Evolutionary conservation across 2,797 vertebrate genomes (phyloP).

Genomic region (Sylvilagus floridanus): DNA sequence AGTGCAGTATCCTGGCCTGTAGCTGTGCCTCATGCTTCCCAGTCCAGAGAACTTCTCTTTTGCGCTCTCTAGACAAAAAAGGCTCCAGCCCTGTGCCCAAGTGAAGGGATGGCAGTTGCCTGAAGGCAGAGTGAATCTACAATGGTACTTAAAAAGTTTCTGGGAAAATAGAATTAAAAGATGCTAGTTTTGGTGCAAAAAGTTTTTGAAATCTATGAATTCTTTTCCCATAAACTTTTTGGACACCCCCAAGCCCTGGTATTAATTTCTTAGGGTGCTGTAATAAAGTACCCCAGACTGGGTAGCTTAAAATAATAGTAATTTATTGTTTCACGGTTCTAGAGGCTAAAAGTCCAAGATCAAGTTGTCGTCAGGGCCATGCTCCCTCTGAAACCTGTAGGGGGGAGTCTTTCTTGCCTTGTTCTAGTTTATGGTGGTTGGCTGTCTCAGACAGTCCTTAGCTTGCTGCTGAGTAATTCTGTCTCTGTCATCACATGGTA

Average conservation of each 20-base stretch:
- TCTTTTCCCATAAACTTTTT: too few relatives aligned
- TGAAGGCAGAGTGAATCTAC: neutral
- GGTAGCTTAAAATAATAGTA: neutral
- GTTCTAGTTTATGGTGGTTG: neutral
- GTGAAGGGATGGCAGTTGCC: neutral
- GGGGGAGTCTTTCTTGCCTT: neutral
- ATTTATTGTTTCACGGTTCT: neutral
- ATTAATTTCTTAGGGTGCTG: neutral
- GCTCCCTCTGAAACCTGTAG: neutral
- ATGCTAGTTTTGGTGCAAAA: too few relatives aligned
- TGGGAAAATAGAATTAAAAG: too few relatives aligned
- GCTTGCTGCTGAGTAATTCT: neutral
- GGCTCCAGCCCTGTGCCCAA: neutral
- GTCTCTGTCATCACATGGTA: neutral
- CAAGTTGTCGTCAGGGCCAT: neutral
- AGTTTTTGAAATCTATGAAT: too few relatives aligned
- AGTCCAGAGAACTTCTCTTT: slow-evolving; percentile 7
- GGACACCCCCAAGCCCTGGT: too few relatives aligned
- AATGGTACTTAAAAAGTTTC: too few relatives aligned
- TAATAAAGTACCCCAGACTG: neutral
- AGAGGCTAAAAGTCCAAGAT: neutral
- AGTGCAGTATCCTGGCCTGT: neutral
- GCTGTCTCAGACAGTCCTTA: neutral
- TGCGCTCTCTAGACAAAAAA: neutral
- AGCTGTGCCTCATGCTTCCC: neutral